Base-by-base conservation (phyloP, 2,797 vertebrate genomes). In the Peromyscus melanophrys region DNA sequence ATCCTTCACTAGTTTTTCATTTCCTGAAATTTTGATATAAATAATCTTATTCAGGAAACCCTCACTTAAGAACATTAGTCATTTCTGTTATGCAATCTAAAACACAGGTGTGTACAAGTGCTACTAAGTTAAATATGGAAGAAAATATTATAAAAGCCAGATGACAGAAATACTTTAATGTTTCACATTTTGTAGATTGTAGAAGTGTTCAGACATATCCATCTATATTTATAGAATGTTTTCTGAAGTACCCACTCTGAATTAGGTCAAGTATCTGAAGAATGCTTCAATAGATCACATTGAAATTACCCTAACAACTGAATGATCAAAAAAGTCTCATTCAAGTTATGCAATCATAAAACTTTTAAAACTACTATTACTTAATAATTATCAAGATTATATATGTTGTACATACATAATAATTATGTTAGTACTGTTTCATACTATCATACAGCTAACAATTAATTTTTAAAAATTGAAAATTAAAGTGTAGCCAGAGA, bases 261-360 rank as follows among this genome's bases (percentile, higher is more conserved):
- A 94, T 92, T 95, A 96, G 83, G 63, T 94, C 87, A 97, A 95
- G 21, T 71, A 67, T 92, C 27, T 78, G 27, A 97, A 97, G 65
- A 94, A 76, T 87, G 75, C 19, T 76, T 91, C 55, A 71, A 21
- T 37, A 92, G 23, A 94, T 89, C 87, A 63, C 40, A 83, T 89
- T 65, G 55, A 90, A 94, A 94, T 86, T 84, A 57, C 17, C 17
- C 76, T 90, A 67, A 55, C 43, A 77, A 80, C 13, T 75, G 23
- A 90, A 96, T 49, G 8, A 0, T 31, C 25, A 76, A 21, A 65
- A 92, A 94, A 91, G 49, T 65, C 75, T 95, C 27, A 21, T 76
- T 57, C 86, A 27, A 92, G 25, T 89, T 81, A 73, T 52, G 3
- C 12, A 57, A 86, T 89, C 89, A 85, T 84, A 81, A 61, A 92